These are phyloP conservation scores for Dromas ardeola DNA, from an alignment of 2,113 vertebrate species.

Conservation along the genomic window DNA sequence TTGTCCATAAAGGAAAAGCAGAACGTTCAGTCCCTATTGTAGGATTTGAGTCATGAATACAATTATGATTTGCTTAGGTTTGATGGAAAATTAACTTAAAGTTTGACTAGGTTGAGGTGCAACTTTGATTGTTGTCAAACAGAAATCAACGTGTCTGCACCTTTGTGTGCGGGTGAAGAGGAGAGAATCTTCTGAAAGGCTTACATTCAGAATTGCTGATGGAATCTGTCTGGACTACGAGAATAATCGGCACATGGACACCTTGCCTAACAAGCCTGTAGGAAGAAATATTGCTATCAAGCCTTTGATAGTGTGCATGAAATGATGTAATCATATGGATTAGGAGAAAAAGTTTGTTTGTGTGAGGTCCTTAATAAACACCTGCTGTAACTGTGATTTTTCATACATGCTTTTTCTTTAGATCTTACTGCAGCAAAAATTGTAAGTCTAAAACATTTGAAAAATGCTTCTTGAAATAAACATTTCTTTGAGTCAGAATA, in stretches of 20 bases:
- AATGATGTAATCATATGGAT: not conserved
- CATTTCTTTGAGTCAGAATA: not conserved
- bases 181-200: not conserved
- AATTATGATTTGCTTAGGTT: not conserved
- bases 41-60: not conserved
- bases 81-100: not conserved
- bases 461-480: not conserved
- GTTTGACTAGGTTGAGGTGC: not conserved
- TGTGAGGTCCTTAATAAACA: not conserved
- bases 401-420: not conserved
- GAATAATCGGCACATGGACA: not conserved
- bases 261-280: not conserved
- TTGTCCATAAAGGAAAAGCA: not conserved
- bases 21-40: not conserved
- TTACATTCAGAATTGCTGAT: not conserved
- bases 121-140: not conserved
- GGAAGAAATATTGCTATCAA: not conserved
- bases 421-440: not conserved
- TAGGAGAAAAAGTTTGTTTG: not conserved
- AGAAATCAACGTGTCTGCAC: not conserved
- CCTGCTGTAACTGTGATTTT: not conserved
- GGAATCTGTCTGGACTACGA: not conserved
- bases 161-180: not conserved
- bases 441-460: not conserved
- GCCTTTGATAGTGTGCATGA: not conserved